Evolutionary conservation across 2,797 vertebrate genomes (phyloP).

Genomic region (Chaunax sp.): DNA sequence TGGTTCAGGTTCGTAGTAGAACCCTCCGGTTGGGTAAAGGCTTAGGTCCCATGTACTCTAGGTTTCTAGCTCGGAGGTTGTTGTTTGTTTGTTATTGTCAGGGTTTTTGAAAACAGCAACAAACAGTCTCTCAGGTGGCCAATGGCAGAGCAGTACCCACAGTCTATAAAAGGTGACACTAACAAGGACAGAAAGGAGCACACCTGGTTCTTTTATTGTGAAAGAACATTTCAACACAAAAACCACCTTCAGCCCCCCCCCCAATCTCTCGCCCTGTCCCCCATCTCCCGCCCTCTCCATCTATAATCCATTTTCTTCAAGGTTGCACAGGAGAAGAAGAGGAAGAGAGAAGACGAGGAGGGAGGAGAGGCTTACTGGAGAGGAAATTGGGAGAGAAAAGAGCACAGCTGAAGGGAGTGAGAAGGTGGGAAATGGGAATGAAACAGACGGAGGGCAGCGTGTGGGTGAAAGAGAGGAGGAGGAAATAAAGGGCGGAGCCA

Average conservation of each 20-base stretch:
- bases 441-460: constrained; percentile 33
- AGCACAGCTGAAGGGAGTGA: constrained; percentile 19
- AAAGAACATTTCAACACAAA: constrained; percentile 33
- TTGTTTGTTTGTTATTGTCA: too few species aligned
- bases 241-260: constrained; percentile 18
- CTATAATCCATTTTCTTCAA: constrained; percentile 58
- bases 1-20: too few species aligned
- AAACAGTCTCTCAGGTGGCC: too few species aligned
- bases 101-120: too few species aligned
- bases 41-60: too few species aligned
- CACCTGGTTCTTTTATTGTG: constrained; percentile 9
- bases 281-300: constrained; percentile 6
- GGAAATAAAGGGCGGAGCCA: constrained; percentile 3
- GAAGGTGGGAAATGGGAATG: constrained; percentile 15
- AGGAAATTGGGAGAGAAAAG: constrained; percentile 27
- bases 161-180: too few species aligned
- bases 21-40: too few species aligned
- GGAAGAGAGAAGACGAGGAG: constrained; percentile 11
- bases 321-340: constrained; percentile 38
- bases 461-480: background rate
- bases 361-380: background rate
- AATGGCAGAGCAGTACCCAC: too few species aligned
- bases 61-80: too few species aligned
- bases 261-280: background rate
- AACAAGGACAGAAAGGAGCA: background rate